Percentiles rank a stretch among this genome's conserved stretches.
These are phyloP conservation scores for Porites evermanni DNA, from an alignment of 92 coral and sea anemone genomes.

Conservation along the genomic window DNA sequence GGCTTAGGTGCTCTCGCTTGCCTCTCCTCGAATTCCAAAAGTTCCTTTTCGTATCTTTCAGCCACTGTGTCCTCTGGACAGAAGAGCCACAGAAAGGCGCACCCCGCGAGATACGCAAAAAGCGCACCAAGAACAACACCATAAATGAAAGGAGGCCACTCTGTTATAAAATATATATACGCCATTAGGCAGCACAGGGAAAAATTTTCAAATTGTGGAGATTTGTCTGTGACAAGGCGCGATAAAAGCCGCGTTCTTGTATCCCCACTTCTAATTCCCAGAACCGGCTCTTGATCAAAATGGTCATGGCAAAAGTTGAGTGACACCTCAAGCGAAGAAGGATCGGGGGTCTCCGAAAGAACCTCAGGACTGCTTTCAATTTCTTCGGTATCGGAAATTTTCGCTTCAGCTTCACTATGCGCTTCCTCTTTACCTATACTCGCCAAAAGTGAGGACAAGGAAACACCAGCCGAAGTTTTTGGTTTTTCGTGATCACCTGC, in stretches of 20 bases:
- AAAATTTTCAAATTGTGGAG: conserved; percentile 70
- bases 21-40: conserved; percentile 76
- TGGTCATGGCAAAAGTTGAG: conserved; percentile 15
- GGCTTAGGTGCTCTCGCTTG: conserved; percentile 54
- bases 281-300: not conserved
- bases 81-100: conserved; percentile 85
- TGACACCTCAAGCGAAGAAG: conserved; percentile 34
- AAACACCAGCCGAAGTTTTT: conserved; percentile 54
- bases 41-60: conserved; percentile 85
- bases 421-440: conserved; percentile 78
- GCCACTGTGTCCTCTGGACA: conserved; percentile 91
- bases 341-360: conserved; percentile 1
- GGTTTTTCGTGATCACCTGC: conserved; percentile 40
- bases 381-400: conserved; percentile 36
- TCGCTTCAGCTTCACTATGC: conserved; percentile 56
- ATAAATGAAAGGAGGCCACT: conserved; percentile 82
- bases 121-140: conserved; percentile 84
- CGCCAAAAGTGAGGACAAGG: conserved; percentile 85
- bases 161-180: conserved; percentile 72
- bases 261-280: not conserved
- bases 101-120: conserved; percentile 78
- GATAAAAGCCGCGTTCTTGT: not conserved
- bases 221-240: conserved; percentile 49
- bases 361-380: conserved; percentile 35
- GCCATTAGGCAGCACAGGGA: conserved; percentile 57